Conservation (phyloP, 2,888 invertebrate genomes). For the Junonia oenone region DNA sequence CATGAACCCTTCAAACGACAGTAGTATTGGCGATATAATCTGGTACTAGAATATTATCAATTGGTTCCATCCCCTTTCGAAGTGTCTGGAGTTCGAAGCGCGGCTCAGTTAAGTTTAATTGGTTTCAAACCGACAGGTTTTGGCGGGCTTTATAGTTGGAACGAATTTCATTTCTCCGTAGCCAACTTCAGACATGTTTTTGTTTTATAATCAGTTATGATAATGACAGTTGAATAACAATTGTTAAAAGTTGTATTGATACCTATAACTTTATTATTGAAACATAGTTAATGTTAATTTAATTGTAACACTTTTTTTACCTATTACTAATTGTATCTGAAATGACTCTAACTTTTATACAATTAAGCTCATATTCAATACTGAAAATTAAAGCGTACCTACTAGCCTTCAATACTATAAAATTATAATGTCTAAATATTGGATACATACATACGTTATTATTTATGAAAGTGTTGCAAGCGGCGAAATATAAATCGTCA, state of each 20-base stretch:
- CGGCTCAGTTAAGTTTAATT: conserved; percentile 46
- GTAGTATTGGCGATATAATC: background rate
- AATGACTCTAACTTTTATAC: too few species aligned
- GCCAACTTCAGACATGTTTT: conserved; percentile 9
- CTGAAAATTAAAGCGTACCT: too few species aligned
- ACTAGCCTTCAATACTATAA: too few species aligned
- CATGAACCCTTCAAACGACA: background rate
- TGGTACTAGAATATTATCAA: background rate
- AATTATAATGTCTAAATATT: too few species aligned
- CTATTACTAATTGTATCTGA: too few species aligned
- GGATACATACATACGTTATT: too few species aligned
- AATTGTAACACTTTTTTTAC: too few species aligned
- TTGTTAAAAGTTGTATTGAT: background rate
- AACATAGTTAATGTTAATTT: background rate
- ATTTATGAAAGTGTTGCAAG: too few species aligned
- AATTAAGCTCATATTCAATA: too few species aligned
- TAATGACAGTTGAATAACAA: conserved; percentile 1
- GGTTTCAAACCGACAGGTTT: conserved; percentile 37
- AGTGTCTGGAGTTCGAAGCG: conserved; percentile 13
- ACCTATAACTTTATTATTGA: background rate
- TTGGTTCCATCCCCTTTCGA: conserved; percentile 6
- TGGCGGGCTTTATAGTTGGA: conserved; percentile 15
- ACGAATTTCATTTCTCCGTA: conserved; percentile 9
- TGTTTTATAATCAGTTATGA: conserved; percentile 4
- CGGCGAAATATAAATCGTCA: too few species aligned